Evolutionary conservation across 2,113 vertebrate genomes (phyloP).

Genomic region (Tragulus kanchil): DNA sequence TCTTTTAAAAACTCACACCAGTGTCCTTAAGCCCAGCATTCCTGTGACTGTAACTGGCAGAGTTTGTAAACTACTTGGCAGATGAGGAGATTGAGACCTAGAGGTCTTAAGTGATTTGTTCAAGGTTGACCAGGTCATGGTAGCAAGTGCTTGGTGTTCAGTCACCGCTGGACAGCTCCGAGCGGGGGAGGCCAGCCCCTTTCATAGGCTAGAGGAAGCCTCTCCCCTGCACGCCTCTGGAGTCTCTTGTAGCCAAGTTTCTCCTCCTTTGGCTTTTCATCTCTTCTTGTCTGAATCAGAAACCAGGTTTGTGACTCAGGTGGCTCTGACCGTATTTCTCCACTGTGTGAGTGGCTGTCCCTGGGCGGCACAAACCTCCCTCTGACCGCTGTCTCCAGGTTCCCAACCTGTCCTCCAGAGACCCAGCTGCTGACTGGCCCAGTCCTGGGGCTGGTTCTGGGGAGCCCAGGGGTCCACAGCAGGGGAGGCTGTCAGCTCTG

Average conservation of each 20-base stretch:
- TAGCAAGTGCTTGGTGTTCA: no score
- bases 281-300: not conserved
- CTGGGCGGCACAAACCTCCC: not conserved
- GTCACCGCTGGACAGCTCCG: no score
- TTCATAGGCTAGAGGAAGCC: not conserved
- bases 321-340: not conserved
- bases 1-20: slow-evolving; percentile 47
- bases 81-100: not conserved
- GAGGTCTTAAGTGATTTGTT: not conserved
- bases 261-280: not conserved
- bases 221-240: not conserved
- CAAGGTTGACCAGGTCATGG: not conserved
- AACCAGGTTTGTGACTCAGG: not conserved
- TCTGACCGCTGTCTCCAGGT: not conserved
- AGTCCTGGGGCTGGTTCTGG: not conserved
- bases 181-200: no score
- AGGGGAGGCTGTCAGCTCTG: not conserved
- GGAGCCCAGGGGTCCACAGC: not conserved
- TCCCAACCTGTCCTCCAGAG: not conserved
- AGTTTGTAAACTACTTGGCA: no score
- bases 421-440: not conserved
- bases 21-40: not conserved
- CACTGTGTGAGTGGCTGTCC: accelerated
- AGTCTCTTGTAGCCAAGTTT: not conserved
- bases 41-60: not conserved